phyloP scores from a whole-genome alignment of 2,888 invertebrate species.

The Dolichomitus sp. region DNA sequence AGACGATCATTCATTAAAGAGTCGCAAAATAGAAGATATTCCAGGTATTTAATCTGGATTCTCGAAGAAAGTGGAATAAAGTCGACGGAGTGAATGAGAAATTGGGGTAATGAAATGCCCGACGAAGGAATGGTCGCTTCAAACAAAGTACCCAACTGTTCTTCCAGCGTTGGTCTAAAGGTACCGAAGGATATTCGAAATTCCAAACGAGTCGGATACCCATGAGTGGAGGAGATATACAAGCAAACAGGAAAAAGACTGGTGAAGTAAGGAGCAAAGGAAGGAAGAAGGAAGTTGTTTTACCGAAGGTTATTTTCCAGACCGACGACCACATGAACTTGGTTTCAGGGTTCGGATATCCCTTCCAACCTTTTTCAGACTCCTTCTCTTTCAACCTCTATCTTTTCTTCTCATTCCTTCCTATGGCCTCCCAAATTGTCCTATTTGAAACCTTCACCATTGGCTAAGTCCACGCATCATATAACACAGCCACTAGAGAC shows the following conservation, averaged over 20 bases:
- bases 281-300: slow-evolving; percentile 77
- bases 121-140: slow-evolving; percentile 29
- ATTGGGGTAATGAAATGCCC: slow-evolving; percentile 75
- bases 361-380: slow-evolving; percentile 57
- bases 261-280: slow-evolving; percentile 56
- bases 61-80: slow-evolving; percentile 22
- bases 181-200: slow-evolving; percentile 30
- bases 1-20: slow-evolving; percentile 19
- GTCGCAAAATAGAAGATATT: slow-evolving; percentile 15
- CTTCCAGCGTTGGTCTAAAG: not conserved
- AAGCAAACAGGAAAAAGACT: slow-evolving; percentile 31
- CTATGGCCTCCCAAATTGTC: slow-evolving; percentile 35
- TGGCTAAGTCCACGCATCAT: slow-evolving; percentile 29
- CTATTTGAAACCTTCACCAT: not conserved
- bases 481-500: not conserved
- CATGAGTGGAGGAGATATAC: slow-evolving; percentile 18
- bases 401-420: slow-evolving; percentile 29
- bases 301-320: slow-evolving; percentile 84
- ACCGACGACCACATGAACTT: slow-evolving; percentile 77
- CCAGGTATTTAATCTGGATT: slow-evolving; percentile 1
- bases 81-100: slow-evolving; percentile 63
- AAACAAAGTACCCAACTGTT: slow-evolving; percentile 1
- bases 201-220: slow-evolving; percentile 22
- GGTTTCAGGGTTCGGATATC: slow-evolving; percentile 69
- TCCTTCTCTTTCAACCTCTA: slow-evolving; percentile 62